A percentile compares a stretch with the other conserved stretches of the same genome.
phyloP scores from a whole-genome alignment of 1,140 invertebrate genomes.

The Apocrypta bakeri region DNA sequence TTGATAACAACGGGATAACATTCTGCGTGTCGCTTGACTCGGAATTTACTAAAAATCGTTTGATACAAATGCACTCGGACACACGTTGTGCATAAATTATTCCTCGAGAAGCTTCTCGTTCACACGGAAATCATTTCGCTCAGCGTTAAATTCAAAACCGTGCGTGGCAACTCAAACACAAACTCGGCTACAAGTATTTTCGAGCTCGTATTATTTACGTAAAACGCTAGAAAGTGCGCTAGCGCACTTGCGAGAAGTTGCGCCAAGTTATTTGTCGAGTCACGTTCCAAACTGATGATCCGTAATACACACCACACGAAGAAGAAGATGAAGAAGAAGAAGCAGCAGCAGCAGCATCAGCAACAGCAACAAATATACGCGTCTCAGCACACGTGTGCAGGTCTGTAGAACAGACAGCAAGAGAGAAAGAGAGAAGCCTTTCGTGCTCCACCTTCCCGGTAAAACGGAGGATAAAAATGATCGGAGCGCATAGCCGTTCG shows the following conservation, averaged over 20 bases:
- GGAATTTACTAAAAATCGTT: too few species aligned
- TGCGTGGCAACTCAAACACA: neutral
- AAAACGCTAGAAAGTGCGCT: slow-evolving; percentile 37
- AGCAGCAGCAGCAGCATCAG: neutral
- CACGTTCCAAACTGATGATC: slow-evolving; percentile 50
- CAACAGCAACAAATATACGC: neutral
- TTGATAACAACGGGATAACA: too few species aligned
- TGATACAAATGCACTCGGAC: too few species aligned
- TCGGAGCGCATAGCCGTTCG: slow-evolving; percentile 27
- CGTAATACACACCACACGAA: slow-evolving; percentile 29
- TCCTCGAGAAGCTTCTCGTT: too few species aligned
- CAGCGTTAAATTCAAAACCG: neutral
- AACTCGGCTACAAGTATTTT: too few species aligned
- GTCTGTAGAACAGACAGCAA: neutral
- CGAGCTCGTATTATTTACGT: slow-evolving; percentile 30
- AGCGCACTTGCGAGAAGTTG: neutral
- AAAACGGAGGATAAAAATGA: slow-evolving; percentile 36
- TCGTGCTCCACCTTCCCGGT: slow-evolving; percentile 23
- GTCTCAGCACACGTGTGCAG: neutral
- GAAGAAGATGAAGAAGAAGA: slow-evolving; percentile 1
- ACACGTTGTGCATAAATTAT: neutral
- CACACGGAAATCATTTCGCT: neutral
- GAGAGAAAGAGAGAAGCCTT: too few species aligned
- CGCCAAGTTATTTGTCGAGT: slow-evolving; percentile 38
- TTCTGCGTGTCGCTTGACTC: too few species aligned